Conservation (phyloP, 1,140 invertebrate genomes). For the Ceratosolen fusciceps region DNA sequence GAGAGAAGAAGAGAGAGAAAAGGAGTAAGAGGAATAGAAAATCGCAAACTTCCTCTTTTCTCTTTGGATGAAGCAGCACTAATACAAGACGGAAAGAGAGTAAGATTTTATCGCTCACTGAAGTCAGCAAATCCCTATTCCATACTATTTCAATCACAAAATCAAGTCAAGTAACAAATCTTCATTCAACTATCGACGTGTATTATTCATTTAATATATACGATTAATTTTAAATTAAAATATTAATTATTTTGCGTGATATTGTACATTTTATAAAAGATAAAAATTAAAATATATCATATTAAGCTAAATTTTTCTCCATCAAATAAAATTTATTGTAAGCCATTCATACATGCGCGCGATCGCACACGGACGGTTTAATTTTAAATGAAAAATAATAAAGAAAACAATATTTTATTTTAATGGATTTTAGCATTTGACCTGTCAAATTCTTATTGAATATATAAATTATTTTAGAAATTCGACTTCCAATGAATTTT, state of each 20-base stretch:
- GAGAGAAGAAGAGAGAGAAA: not conserved
- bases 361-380: too few relatives aligned
- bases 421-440: too few relatives aligned
- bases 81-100: not conserved
- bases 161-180: slow-evolving; percentile 3
- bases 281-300: not conserved
- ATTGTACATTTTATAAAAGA: not conserved
- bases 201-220: not conserved
- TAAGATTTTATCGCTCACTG: not conserved
- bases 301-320: not conserved
- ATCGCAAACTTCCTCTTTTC: too few relatives aligned
- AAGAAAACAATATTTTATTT: too few relatives aligned
- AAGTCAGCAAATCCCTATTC: slow-evolving; percentile 1
- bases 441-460: too few relatives aligned
- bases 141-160: not conserved
- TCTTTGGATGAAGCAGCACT: too few relatives aligned
- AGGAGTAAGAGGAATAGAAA: too few relatives aligned
- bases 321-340: too few relatives aligned
- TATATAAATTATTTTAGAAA: too few relatives aligned
- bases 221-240: not conserved
- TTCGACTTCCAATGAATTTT: too few relatives aligned
- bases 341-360: too few relatives aligned
- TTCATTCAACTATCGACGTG: not conserved
- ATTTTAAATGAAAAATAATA: too few relatives aligned
- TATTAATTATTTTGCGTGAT: slow-evolving; percentile 6